Evolutionary conservation across 2,888 invertebrate genomes (phyloP).

Genomic region (Dryobota labecula): DNA sequence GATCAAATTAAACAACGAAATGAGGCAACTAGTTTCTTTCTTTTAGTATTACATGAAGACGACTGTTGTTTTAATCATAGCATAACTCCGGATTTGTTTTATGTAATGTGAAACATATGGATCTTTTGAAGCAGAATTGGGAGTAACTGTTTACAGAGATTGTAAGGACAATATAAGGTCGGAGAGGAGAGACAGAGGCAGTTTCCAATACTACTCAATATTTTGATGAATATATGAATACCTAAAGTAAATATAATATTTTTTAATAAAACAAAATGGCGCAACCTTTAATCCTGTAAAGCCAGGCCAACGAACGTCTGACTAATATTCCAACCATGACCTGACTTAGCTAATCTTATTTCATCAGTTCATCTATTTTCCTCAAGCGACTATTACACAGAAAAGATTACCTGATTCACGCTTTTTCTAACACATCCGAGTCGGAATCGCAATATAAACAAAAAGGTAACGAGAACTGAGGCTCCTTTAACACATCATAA

Average conservation of each 20-base stretch:
- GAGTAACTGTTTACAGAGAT: conserved; percentile 26
- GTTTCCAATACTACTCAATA: neutral
- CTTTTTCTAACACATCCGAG: conserved; percentile 47
- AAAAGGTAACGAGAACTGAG: conserved; percentile 43
- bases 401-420: conserved; percentile 56
- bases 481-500: conserved; percentile 43
- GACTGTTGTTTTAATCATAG: conserved; percentile 45
- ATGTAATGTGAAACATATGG: conserved; percentile 26
- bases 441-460: conserved; percentile 48
- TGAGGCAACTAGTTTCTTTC: conserved; percentile 56
- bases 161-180: conserved; percentile 10
- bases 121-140: conserved; percentile 17
- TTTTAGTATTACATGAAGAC: conserved; percentile 39
- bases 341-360: conserved; percentile 51
- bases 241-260: neutral
- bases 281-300: neutral
- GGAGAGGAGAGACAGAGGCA: conserved; percentile 11
- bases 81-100: conserved; percentile 34
- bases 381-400: conserved; percentile 38
- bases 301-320: conserved; percentile 31
- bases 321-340: conserved; percentile 43
- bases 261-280: neutral
- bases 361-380: conserved; percentile 47
- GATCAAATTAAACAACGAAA: conserved; percentile 59
- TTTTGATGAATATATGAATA: neutral